Conservation (phyloP, 2,888 invertebrate genomes). For the Cheilosia soror region DNA sequence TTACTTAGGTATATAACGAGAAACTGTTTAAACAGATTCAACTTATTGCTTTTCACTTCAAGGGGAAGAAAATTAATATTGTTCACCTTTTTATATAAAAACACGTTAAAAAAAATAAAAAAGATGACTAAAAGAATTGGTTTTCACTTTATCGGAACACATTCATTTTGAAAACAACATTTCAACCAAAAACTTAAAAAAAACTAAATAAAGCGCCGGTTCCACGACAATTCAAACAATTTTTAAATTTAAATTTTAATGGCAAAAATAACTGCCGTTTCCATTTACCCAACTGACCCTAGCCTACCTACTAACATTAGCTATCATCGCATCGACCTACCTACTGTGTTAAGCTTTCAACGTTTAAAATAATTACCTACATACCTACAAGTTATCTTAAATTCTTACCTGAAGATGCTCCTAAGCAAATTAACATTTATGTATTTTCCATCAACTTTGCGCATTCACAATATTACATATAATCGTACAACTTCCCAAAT, state of each 20-base stretch:
- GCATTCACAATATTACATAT: no score
- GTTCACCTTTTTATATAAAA: background rate
- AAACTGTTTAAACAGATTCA: background rate
- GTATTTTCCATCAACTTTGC: background rate
- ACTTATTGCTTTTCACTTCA: background rate
- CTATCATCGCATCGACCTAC: no score
- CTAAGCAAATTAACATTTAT: background rate
- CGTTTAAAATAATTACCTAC: background rate
- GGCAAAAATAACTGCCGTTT: background rate
- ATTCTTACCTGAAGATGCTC: no score
- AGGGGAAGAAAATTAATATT: background rate
- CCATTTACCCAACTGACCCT: background rate
- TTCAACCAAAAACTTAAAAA: background rate
- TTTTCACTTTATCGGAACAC: slow-evolving; percentile 1
- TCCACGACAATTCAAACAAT: background rate
- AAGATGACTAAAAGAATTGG: background rate
- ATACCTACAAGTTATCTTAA: background rate
- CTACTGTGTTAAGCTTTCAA: no score
- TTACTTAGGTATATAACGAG: background rate
- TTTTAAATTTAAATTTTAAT: background rate
- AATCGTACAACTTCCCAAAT: slow-evolving; percentile 1
- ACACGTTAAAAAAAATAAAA: background rate
- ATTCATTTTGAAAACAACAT: background rate
- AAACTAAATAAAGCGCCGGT: background rate
- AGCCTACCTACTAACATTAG: no score